Percentiles rank a stretch among this genome's conserved stretches.
These are phyloP conservation scores for Ganaspis brasiliensis DNA, from an alignment of 2,888 invertebrate species.

Conservation along the genomic window DNA sequence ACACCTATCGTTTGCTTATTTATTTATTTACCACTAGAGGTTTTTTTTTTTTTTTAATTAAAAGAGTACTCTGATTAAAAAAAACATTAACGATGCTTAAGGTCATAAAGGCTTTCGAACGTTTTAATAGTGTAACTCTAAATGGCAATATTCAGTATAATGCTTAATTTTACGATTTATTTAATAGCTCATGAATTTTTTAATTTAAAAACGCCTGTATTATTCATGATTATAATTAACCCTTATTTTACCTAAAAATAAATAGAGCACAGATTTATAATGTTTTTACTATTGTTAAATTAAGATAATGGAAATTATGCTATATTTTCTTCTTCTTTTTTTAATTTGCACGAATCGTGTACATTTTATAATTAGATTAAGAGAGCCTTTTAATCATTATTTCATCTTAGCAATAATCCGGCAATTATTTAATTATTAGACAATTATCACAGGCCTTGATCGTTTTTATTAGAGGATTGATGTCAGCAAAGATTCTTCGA, in stretches of 20 bases:
- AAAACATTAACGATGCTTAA: background rate
- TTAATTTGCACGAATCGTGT: too few species aligned
- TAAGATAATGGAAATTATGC: too few species aligned
- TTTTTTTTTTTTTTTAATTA: constrained; percentile 16
- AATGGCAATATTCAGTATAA: constrained; percentile 12
- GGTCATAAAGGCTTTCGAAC: constrained; percentile 12
- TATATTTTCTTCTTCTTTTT: too few species aligned
- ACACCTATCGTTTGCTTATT: background rate
- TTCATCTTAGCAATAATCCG: background rate
- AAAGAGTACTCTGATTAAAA: background rate
- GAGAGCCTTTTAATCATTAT: background rate
- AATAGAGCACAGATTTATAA: constrained; percentile 2
- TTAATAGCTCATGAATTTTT: constrained; percentile 24
- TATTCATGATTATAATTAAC: background rate
- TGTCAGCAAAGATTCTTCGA: constrained; percentile 13
- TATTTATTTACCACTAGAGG: background rate
- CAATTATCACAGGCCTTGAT: constrained; percentile 27
- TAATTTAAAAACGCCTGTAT: background rate
- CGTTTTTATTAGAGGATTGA: constrained; percentile 29
- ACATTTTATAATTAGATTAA: too few species aligned
- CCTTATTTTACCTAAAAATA: background rate
- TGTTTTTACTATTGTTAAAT: background rate
- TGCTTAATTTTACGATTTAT: constrained; percentile 15
- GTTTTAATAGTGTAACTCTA: constrained; percentile 14
- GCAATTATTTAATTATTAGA: constrained; percentile 11